Conservation (phyloP, 2,888 invertebrate species). For the Xanthorhoe spadicearia region DNA sequence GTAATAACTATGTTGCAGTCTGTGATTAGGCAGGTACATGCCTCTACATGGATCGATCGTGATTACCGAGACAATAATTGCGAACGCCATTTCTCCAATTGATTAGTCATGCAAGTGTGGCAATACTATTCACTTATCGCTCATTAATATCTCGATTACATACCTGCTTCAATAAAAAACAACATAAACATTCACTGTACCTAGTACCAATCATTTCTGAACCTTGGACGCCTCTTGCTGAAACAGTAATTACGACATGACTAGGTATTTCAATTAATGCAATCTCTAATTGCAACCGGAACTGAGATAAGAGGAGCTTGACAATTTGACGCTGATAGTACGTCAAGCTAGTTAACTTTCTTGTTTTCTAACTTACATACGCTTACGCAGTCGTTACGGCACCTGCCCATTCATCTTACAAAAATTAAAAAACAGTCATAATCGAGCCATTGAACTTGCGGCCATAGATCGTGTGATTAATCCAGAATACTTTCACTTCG, state of each 20-base stretch:
- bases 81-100: slow-evolving; percentile 57
- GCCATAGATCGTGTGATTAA: slow-evolving; percentile 72
- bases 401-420: slow-evolving; percentile 65
- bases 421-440: slow-evolving; percentile 76
- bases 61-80: slow-evolving; percentile 50
- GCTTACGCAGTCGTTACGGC: slow-evolving; percentile 65
- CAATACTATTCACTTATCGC: slow-evolving; percentile 56
- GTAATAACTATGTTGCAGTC: slow-evolving; percentile 7
- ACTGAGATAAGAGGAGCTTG: slow-evolving; percentile 49
- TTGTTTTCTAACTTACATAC: slow-evolving; percentile 42
- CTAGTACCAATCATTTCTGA: slow-evolving; percentile 46
- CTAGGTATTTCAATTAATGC: slow-evolving; percentile 42
- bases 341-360: slow-evolving; percentile 47
- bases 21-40: slow-evolving; percentile 40
- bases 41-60: slow-evolving; percentile 33
- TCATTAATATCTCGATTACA: slow-evolving; percentile 53
- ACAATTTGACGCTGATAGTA: slow-evolving; percentile 51
- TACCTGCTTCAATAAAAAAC: slow-evolving; percentile 34
- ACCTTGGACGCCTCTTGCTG: slow-evolving; percentile 43
- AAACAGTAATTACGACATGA: slow-evolving; percentile 48
- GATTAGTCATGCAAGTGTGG: slow-evolving; percentile 55
- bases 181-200: slow-evolving; percentile 49
- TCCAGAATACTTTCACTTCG: slow-evolving; percentile 81
- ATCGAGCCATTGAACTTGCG: slow-evolving; percentile 83
- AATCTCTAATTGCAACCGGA: slow-evolving; percentile 60